phyloP scores from a whole-genome alignment of 2,797 vertebrate genomes.

The Pelodytes ibericus region DNA sequence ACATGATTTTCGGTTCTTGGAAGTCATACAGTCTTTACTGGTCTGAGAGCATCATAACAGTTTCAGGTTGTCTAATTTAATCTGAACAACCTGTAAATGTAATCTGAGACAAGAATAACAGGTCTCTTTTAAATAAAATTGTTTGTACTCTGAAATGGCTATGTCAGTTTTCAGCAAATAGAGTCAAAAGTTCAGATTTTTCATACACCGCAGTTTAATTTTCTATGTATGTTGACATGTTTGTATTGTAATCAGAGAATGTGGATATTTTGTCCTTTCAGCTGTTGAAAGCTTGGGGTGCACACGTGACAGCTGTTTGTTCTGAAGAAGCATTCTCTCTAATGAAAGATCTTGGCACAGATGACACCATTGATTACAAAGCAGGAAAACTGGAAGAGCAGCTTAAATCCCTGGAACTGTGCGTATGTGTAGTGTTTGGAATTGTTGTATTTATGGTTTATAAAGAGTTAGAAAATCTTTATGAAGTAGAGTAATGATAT shows the following conservation, averaged over 20 bases:
- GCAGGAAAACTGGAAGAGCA: slow-evolving; percentile 75
- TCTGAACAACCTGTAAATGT: too few relatives aligned
- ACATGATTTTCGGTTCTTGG: too few relatives aligned
- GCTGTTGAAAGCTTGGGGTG: slow-evolving; percentile 92
- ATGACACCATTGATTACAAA: slow-evolving; percentile 88
- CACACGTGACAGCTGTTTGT: slow-evolving; percentile 93
- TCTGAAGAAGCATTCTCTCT: slow-evolving; percentile 83
- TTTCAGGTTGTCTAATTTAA: too few relatives aligned
- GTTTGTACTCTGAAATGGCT: too few relatives aligned
- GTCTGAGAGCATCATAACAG: too few relatives aligned
- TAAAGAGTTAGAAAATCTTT: too few relatives aligned
- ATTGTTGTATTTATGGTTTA: background rate
- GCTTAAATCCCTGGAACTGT: slow-evolving; percentile 81
- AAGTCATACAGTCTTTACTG: too few relatives aligned
- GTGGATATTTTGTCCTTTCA: slow-evolving; percentile 59
- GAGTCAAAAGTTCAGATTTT: too few relatives aligned
- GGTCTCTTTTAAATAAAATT: too few relatives aligned
- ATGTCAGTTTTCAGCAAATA: too few relatives aligned
- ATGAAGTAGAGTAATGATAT: too few relatives aligned
- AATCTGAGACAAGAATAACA: too few relatives aligned
- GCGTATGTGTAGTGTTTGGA: slow-evolving; percentile 57
- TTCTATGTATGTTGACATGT: background rate
- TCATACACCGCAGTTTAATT: background rate
- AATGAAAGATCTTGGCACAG: slow-evolving; percentile 83
- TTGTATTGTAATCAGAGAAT: background rate